Conservation (phyloP, 1,140 invertebrate genomes). For the Brachystomella parvula region DNA sequence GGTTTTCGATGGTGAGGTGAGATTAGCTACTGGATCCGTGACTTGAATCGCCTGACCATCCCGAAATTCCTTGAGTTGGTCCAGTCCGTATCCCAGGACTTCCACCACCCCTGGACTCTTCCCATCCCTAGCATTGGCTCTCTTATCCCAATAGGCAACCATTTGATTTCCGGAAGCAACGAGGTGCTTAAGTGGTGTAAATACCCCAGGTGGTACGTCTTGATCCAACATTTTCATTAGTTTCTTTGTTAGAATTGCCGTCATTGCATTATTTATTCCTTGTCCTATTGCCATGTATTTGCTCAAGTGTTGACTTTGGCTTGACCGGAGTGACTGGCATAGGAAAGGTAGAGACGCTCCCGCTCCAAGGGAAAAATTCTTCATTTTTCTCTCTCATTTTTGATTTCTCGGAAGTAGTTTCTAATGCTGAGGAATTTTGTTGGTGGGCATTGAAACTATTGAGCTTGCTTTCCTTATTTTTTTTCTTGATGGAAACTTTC, state of each 20-base stretch:
- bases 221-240: constrained; percentile 34
- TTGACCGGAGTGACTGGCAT: not conserved
- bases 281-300: constrained; percentile 28
- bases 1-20: constrained; percentile 32
- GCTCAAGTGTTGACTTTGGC: not conserved
- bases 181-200: constrained; percentile 34
- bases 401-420: no score
- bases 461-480: constrained; percentile 20
- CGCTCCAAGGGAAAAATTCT: not conserved
- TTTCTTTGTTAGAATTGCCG: constrained; percentile 30
- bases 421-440: no score
- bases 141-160: constrained; percentile 37
- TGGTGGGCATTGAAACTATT: constrained; percentile 35
- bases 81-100: constrained; percentile 36
- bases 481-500: not conserved
- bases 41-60: constrained; percentile 31
- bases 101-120: constrained; percentile 32
- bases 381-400: no score
- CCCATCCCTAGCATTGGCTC: constrained; percentile 30
- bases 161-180: constrained; percentile 37
- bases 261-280: constrained; percentile 34
- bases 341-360: not conserved
- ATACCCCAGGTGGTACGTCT: constrained; percentile 31
- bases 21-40: constrained; percentile 26
- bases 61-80: constrained; percentile 33